phyloP scores from a whole-genome alignment of 2,888 invertebrate species.

The Dasypogon diadema region DNA sequence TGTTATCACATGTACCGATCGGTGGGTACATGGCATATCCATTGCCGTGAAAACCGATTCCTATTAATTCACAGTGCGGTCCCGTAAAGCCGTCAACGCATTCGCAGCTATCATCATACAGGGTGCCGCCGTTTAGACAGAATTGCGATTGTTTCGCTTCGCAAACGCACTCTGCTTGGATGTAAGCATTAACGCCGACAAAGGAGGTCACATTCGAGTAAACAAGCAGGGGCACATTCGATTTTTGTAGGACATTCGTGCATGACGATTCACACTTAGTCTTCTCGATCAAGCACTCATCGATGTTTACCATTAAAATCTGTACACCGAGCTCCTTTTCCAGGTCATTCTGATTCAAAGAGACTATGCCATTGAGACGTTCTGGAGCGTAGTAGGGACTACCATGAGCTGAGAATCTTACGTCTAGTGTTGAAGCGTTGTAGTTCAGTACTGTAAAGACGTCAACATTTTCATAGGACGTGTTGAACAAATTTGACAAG shows the following conservation, averaged over 20 bases:
- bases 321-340: slow-evolving; percentile 79
- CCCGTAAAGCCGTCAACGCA: slow-evolving; percentile 86
- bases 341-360: slow-evolving; percentile 77
- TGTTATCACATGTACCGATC: slow-evolving; percentile 86
- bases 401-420: slow-evolving; percentile 92
- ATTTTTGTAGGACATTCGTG: slow-evolving; percentile 80
- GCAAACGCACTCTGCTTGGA: slow-evolving; percentile 84
- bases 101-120: slow-evolving; percentile 77
- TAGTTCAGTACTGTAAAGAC: slow-evolving; percentile 90
- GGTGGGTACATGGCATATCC: slow-evolving; percentile 95
- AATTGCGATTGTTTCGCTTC: slow-evolving; percentile 68
- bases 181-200: slow-evolving; percentile 89
- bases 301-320: slow-evolving; percentile 91
- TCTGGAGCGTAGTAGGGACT: slow-evolving; percentile 93
- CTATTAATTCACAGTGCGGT: slow-evolving; percentile 89
- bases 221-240: slow-evolving; percentile 82
- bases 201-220: slow-evolving; percentile 95
- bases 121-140: slow-evolving; percentile 83
- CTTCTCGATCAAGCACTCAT: slow-evolving; percentile 86
- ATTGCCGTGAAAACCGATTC: slow-evolving; percentile 88
- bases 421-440: slow-evolving; percentile 77
- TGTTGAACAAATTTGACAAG: slow-evolving; percentile 80
- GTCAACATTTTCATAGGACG: slow-evolving; percentile 86
- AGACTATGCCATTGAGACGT: slow-evolving; percentile 87
- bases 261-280: slow-evolving; percentile 81